Conservation (phyloP, 2,888 invertebrate genomes). For the Pristionchus maxplancki region DNA sequence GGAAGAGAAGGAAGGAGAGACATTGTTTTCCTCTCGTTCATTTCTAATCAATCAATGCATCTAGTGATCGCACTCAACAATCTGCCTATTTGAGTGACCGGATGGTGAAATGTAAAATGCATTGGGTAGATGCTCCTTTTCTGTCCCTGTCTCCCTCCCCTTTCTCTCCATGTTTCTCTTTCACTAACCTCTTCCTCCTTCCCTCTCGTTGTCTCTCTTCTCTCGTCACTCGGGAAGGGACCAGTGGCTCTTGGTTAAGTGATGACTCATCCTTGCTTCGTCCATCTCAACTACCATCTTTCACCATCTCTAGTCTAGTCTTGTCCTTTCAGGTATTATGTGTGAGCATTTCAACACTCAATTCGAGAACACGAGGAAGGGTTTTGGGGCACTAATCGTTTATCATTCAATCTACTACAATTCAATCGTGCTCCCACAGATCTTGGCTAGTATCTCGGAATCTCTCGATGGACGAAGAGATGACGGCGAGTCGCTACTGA, state of each 20-base stretch:
- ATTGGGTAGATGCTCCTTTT: conserved; percentile 23
- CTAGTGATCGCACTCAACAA: not conserved
- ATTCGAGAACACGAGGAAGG: not conserved
- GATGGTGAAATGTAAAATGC: conserved; percentile 5
- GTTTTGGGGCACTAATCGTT: conserved; percentile 16
- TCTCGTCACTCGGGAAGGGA: conserved; percentile 13
- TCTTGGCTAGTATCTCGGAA: conserved; percentile 34
- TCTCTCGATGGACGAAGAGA: conserved; percentile 29
- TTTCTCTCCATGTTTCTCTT: conserved; percentile 13
- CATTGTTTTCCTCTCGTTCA: conserved; percentile 3
- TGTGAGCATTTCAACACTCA: conserved; percentile 35
- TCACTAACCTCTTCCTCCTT: conserved; percentile 37
- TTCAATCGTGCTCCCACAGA: conserved; percentile 29
- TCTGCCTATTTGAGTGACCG: not conserved
- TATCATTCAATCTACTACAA: conserved; percentile 46
- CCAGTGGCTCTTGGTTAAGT: not conserved
- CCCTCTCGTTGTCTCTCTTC: conserved; percentile 26
- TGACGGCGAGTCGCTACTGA: not conserved
- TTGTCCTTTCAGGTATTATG: not conserved
- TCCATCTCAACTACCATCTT: not conserved
- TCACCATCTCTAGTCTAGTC: conserved; percentile 26
- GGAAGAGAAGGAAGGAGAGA: not conserved
- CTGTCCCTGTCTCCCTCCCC: not conserved
- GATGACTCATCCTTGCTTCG: conserved; percentile 31
- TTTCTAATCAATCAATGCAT: conserved; percentile 25